These are phyloP conservation scores for Panthera tigris DNA, from an alignment of 2,113 vertebrate genomes.

Conservation along the genomic window DNA sequence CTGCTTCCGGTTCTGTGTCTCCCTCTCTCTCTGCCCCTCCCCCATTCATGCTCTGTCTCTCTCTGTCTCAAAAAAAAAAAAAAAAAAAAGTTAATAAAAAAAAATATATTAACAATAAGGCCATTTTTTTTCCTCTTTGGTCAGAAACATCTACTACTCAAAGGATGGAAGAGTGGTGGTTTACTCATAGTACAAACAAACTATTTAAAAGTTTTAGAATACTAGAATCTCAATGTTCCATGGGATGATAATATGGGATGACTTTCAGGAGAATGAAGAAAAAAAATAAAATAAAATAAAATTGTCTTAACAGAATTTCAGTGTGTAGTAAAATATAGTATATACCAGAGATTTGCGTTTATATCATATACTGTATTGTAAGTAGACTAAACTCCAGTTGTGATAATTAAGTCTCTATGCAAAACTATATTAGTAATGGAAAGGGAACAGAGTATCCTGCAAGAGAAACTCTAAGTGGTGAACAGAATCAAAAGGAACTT, in stretches of 20 bases:
- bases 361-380: background rate
- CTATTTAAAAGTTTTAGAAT: background rate
- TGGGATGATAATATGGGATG: background rate
- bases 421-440: background rate
- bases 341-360: background rate
- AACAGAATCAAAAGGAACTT: background rate
- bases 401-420: background rate
- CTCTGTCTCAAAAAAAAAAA: no score
- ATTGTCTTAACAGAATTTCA: background rate
- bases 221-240: background rate
- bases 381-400: background rate
- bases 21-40: no score
- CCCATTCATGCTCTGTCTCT: no score
- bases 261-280: background rate
- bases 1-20: no score
- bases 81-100: no score
- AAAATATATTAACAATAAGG: background rate
- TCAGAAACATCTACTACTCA: background rate
- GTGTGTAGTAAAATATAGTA: background rate
- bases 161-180: background rate
- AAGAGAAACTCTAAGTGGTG: background rate
- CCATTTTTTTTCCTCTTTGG: background rate
- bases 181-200: background rate
- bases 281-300: background rate
- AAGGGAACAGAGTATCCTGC: background rate